These are phyloP conservation scores for Dascillus cervinus DNA, from an alignment of 2,888 invertebrate species.

Conservation along the genomic window DNA sequence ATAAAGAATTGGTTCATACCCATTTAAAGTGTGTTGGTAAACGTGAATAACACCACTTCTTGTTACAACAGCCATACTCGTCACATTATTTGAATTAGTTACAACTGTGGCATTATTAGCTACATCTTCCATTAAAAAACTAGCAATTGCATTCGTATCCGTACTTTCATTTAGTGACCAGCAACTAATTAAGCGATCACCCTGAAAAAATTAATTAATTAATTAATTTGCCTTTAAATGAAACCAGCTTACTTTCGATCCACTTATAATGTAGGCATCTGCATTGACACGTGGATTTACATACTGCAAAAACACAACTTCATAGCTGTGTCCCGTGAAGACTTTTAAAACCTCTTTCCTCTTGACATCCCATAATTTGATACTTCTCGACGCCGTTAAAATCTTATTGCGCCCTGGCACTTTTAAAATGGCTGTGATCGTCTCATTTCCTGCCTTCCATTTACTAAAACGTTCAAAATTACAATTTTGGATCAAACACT, in stretches of 20 bases:
- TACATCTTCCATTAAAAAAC: conserved; percentile 63
- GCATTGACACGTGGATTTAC: conserved; percentile 27
- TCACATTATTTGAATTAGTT: conserved; percentile 44
- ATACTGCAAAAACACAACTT: conserved; percentile 45
- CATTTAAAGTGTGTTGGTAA: conserved; percentile 70
- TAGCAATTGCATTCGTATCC: conserved; percentile 48
- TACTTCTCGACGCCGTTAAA: conserved; percentile 40
- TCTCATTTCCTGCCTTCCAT: conserved; percentile 57
- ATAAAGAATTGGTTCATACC: conserved; percentile 51
- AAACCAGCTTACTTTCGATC: conserved; percentile 35
- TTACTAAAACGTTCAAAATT: conserved; percentile 42
- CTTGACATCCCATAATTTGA: conserved; percentile 57
- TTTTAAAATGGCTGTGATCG: conserved; percentile 53
- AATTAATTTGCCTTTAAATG: background rate
- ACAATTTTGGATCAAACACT: conserved; percentile 4
- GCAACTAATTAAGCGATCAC: conserved; percentile 43
- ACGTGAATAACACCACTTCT: conserved; percentile 72
- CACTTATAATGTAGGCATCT: conserved; percentile 43
- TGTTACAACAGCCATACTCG: conserved; percentile 51
- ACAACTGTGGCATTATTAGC: conserved; percentile 49
- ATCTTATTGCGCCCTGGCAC: conserved; percentile 45
- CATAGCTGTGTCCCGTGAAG: conserved; percentile 57
- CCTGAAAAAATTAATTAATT: conserved; percentile 20
- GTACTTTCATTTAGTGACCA: conserved; percentile 44
- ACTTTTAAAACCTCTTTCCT: conserved; percentile 52